Evolutionary conservation across 2,113 vertebrate genomes (phyloP).

Genomic region (Lepidothrix coronata): DNA sequence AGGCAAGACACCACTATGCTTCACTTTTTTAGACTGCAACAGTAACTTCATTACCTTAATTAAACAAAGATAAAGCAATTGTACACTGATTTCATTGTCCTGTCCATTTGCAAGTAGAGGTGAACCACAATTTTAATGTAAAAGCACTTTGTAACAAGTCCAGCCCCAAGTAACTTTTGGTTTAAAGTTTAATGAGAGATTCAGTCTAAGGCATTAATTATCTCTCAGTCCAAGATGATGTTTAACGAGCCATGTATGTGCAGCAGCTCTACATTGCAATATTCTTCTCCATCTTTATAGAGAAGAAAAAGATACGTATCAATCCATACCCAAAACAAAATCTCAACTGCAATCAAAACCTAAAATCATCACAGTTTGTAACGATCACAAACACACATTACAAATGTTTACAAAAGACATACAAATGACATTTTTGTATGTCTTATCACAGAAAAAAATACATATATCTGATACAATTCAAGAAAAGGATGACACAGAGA

Average conservation of each 20-base stretch:
- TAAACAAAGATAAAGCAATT: conserved; percentile 31
- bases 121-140: conserved; percentile 38
- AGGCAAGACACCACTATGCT: not conserved
- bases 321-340: not conserved
- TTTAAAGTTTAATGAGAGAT: conserved; percentile 78
- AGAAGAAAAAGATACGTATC: not conserved
- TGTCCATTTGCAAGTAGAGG: conserved; percentile 50
- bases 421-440: not conserved
- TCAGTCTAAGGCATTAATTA: conserved; percentile 79
- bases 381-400: not conserved
- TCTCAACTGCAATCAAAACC: not conserved
- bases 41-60: not conserved
- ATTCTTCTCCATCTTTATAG: not conserved
- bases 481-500: not conserved
- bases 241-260: conserved; percentile 42
- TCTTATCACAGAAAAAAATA: not conserved
- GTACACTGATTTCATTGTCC: conserved; percentile 45
- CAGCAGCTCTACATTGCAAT: conserved; percentile 13
- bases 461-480: not conserved
- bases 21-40: not conserved
- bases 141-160: conserved; percentile 62
- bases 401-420: not conserved
- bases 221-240: conserved; percentile 59
- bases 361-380: not conserved
- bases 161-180: conserved; percentile 69